Evolutionary conservation across 2,113 vertebrate genomes (phyloP), one percentile per base, ranked within the genome.

Genomic region (Cebus imitator): DNA sequence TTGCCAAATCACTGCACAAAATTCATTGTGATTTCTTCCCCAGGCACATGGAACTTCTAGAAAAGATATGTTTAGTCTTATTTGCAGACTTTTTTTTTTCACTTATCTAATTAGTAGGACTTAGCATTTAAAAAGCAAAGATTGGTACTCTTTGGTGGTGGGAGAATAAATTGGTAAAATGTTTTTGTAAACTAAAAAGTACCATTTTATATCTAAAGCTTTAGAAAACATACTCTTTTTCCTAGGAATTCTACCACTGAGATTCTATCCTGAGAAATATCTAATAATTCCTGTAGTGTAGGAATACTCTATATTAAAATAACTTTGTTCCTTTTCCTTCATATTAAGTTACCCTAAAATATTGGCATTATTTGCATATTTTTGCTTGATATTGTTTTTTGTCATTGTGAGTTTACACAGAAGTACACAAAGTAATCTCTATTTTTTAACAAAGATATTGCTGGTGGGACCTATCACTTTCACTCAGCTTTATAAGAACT

Each of bases 171-270:
- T 40, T 72, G 50, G 6, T 92, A 93, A 88, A 90, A 86, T 87
- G 43, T 79, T 90, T 97, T 76, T 75, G 40, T 92, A 83, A 96
- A 91, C 40, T 18, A 25, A 76, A 90, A 94, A 95, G 43, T 32
- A 73, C 11, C 25, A 1, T 17, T 75, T 89, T 95, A 14, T 85
- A 87, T 79, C 32, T 80, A 83, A 70, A 84, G 9, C 52, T 87
- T 86, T 72, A 86, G 80, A 87, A 91, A 91, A 88, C 82, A 32
- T 30, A 48, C 45, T 14, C 76, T 79, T 52, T 90, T 37, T 52
- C 18, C 32, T 2, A 37, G 16, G 57, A 95, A 81, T 76, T 52
- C 43, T 66, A 43, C 32, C 55, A 8, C 27, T 83, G 37, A 11
- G 5, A 78, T 80, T 96, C 82, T 84, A 20, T 88, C 87, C 57